These are phyloP conservation scores for Mamestra brassicae DNA, from an alignment of 2,888 invertebrate species.

Conservation along the genomic window DNA sequence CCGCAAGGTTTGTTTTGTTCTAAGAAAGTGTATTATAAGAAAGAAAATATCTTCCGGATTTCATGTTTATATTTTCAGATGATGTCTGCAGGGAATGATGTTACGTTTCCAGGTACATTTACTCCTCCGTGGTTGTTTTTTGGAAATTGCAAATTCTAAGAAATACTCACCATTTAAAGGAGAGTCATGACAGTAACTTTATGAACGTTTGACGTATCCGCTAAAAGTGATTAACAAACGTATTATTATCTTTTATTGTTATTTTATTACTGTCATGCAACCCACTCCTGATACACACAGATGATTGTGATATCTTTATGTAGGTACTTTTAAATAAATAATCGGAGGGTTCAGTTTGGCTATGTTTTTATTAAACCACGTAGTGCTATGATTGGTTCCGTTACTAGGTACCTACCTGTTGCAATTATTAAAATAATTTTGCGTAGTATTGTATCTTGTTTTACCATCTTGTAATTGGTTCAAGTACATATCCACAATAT, in stretches of 20 bases:
- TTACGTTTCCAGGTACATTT: neutral
- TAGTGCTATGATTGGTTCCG: neutral
- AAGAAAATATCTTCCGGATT: neutral
- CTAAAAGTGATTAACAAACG: neutral
- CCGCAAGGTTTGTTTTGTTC: neutral
- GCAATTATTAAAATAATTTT: no score
- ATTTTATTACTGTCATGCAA: neutral
- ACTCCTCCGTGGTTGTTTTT: neutral
- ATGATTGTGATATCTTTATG: neutral
- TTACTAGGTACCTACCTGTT: neutral
- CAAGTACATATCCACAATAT: no score
- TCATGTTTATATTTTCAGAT: constrained; percentile 3
- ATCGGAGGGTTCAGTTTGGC: neutral
- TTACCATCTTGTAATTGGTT: no score
- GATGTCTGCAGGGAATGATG: constrained; percentile 7
- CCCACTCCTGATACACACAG: neutral
- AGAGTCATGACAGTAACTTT: neutral
- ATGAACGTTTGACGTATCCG: neutral
- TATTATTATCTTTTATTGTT: neutral
- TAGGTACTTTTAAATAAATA: neutral
- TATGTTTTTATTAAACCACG: neutral
- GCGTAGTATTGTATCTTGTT: no score
- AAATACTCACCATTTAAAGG: neutral
- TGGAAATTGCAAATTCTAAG: neutral
- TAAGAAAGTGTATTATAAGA: constrained; percentile 5